Evolutionary conservation across 64 coral and sea anemone species (phyloP), one percentile per base, ranked within the genome.

Genomic region (Actinia equina): DNA sequence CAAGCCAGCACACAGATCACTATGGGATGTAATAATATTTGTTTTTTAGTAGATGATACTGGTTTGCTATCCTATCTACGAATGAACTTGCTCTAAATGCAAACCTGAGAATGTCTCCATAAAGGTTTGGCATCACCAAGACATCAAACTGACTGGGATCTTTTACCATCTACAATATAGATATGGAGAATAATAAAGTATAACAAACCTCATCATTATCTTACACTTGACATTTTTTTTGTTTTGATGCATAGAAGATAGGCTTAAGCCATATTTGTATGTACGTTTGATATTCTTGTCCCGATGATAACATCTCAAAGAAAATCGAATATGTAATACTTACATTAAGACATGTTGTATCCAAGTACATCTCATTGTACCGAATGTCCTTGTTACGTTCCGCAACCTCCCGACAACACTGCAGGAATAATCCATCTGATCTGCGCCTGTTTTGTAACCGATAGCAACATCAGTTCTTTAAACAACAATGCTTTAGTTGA

Each of bases 301-400:
- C 0, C 1, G 30, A 37, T 37, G 30, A 37, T 37, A 37, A 37
- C 30, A 37, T 37, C 30, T 37, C 30, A 37, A 0, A 37, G 30
- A 1, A 37, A 37, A 37, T 37, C 1, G 0, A 37, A 37, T 37
- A 37, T 37, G 0, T 23, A n/a, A n/a, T 64, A 63, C 95, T 94
- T 80, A 98, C 96, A 95, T 98, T 98, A 37, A 98, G 90, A 51
- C 96, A 98, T n/a, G 96, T 98, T 14, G 96, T 98, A 77, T 98
- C 96, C n/a, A 98, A 77, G 82, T 98, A 98, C 85, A 94, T 95
- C 57, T 98, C 96, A 43, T 93, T 87, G 83, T 98, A 98, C 45
- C 85, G 71, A 25, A 98, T 89, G 83, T 89, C 88, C 84, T 98
- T 98, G 76, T 98, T 95, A 49, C 76, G 88, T 88, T 98, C 93